Percentiles rank a stretch among this genome's conserved stretches.
Conservation (phyloP, 2,797 vertebrate genomes). For the Peromyscus attwateri region DNA sequence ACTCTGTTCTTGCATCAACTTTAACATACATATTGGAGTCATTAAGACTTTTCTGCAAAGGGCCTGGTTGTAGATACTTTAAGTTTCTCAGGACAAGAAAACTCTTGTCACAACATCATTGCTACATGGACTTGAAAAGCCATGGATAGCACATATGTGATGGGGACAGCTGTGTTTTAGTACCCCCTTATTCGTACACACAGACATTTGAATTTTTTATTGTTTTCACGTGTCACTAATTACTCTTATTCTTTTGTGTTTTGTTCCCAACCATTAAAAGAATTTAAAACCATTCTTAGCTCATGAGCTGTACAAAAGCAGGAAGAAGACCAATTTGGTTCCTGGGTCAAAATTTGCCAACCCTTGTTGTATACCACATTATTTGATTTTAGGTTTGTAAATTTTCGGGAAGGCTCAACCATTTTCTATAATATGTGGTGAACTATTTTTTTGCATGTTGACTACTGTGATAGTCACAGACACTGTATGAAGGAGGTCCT, state of each 20-base stretch:
- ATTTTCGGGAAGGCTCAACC: background rate
- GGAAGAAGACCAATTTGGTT: too few relatives aligned
- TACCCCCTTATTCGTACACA: background rate
- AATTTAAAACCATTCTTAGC: background rate
- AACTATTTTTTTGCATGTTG: background rate
- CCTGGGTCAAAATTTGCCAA: background rate
- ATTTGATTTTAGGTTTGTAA: background rate
- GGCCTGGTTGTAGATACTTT: background rate
- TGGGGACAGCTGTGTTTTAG: background rate
- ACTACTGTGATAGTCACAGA: background rate
- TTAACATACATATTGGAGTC: background rate
- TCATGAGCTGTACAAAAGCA: background rate
- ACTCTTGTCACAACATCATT: background rate
- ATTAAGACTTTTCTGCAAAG: background rate
- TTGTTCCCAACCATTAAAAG: background rate
- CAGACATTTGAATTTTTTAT: constrained; percentile 34
- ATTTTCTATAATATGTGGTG: background rate
- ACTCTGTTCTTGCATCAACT: background rate
- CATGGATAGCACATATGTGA: too few relatives aligned
- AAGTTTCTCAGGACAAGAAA: background rate
- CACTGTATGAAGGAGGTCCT: background rate
- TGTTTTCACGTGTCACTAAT: constrained; percentile 26
- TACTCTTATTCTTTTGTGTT: background rate
- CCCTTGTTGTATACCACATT: background rate
- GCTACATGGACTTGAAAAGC: background rate